A percentile compares a stretch with the other conserved stretches of the same genome.
Evolutionary conservation across 2,888 invertebrate genomes (phyloP).

Genomic region (Torymus texanus): DNA sequence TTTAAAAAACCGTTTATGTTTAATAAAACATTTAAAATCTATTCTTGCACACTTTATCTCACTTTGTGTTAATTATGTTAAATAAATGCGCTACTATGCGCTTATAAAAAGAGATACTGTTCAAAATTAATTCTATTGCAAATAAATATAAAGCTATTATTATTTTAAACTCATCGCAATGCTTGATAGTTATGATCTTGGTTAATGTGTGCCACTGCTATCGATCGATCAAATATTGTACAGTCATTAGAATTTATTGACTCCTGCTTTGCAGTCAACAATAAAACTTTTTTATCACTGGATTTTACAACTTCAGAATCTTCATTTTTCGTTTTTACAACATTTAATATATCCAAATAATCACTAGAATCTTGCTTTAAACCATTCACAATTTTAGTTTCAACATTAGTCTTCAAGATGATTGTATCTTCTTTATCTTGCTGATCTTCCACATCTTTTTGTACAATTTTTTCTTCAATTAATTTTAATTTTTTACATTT

Average conservation of each 20-base stretch:
- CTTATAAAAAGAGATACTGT: constrained; percentile 18
- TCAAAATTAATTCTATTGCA: constrained; percentile 36
- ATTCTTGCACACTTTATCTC: constrained; percentile 46
- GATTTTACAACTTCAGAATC: constrained; percentile 21
- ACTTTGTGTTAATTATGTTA: constrained; percentile 32
- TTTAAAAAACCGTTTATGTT: constrained; percentile 26
- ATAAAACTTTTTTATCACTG: constrained; percentile 34
- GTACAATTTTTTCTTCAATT: constrained; percentile 39
- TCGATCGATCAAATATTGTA: constrained; percentile 36
- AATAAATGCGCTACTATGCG: constrained; percentile 13
- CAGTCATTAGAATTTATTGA: constrained; percentile 42
- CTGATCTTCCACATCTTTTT: not conserved
- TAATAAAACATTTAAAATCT: constrained; percentile 38
- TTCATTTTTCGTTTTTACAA: constrained; percentile 41
- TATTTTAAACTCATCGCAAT: constrained; percentile 40
- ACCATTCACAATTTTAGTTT: constrained; percentile 49
- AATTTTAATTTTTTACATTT: constrained; percentile 42
- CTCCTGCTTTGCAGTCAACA: constrained; percentile 30
- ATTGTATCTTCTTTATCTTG: constrained; percentile 21
- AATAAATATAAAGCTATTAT: constrained; percentile 49
- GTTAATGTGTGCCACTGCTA: constrained; percentile 30
- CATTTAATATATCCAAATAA: constrained; percentile 43
- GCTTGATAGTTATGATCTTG: constrained; percentile 56
- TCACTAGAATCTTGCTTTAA: constrained; percentile 47
- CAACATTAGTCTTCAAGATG: constrained; percentile 48